A percentile compares a stretch with the other conserved stretches of the same genome.
phyloP scores from a whole-genome alignment of 2,797 vertebrate species.

The Hemibagrus guttatus region DNA sequence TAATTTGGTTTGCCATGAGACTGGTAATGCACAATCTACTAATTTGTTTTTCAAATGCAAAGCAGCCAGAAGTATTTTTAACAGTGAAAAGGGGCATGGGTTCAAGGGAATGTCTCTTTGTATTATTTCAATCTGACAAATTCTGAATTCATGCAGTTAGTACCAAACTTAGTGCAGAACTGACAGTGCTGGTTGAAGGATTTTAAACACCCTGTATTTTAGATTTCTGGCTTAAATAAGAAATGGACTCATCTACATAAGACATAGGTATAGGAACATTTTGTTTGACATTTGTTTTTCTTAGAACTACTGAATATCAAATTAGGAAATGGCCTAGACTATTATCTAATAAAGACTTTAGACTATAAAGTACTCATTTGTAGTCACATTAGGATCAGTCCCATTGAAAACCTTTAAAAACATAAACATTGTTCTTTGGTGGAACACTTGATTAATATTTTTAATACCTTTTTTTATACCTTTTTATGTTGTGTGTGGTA shows the following conservation, averaged over 20 bases:
- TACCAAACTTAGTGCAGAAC: neutral
- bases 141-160: neutral
- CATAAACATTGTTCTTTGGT: neutral
- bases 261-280: neutral
- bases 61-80: conserved; percentile 15
- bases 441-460: neutral
- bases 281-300: neutral
- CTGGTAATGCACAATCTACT: neutral
- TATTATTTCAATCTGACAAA: neutral
- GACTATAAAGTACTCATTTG: neutral
- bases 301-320: neutral
- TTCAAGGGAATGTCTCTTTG: conserved; percentile 11
- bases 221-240: neutral
- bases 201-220: neutral
- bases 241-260: neutral
- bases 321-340: neutral
- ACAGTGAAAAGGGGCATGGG: neutral
- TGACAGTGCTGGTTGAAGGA: neutral
- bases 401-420: neutral
- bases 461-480: neutral
- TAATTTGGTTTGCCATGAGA: conserved; percentile 25
- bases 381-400: neutral
- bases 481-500: neutral
- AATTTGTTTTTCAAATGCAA: conserved; percentile 21
- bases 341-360: neutral